Conservation (phyloP, 2,888 invertebrate genomes). For the Idaea aversata region DNA sequence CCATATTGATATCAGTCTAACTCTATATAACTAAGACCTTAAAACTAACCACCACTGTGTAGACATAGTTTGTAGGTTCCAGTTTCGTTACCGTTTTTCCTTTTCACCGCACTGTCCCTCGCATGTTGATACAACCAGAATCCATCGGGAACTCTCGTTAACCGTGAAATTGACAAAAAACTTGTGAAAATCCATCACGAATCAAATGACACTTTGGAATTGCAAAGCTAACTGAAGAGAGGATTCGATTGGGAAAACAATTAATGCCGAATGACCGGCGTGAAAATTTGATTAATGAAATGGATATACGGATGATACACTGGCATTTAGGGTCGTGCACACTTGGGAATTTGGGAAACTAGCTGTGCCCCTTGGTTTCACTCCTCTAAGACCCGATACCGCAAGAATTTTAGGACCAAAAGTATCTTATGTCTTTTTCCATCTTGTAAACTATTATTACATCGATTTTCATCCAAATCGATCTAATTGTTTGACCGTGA, state of each 20-base stretch:
- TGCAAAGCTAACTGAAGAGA: constrained; percentile 74
- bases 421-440: too few species aligned
- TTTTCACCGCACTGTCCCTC: constrained; percentile 5
- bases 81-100: not conserved
- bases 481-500: too few species aligned
- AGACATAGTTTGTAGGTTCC: not conserved
- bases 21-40: too few species aligned
- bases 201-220: constrained; percentile 78
- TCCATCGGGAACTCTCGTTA: constrained; percentile 57
- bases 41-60: not conserved
- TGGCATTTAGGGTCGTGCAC: not conserved
- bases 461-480: too few species aligned
- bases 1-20: too few species aligned
- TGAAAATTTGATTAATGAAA: constrained; percentile 72
- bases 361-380: too few species aligned
- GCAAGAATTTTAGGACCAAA: too few species aligned
- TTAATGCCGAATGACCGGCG: constrained; percentile 59
- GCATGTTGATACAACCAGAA: constrained; percentile 59
- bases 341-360: not conserved
- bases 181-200: constrained; percentile 73
- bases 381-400: too few species aligned
- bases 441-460: too few species aligned
- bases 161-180: constrained; percentile 77
- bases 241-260: constrained; percentile 73
- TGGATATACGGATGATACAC: constrained; percentile 4